Evolutionary conservation across 2,797 vertebrate species (phyloP).

Genomic region (Melanotaenia boesemani): DNA sequence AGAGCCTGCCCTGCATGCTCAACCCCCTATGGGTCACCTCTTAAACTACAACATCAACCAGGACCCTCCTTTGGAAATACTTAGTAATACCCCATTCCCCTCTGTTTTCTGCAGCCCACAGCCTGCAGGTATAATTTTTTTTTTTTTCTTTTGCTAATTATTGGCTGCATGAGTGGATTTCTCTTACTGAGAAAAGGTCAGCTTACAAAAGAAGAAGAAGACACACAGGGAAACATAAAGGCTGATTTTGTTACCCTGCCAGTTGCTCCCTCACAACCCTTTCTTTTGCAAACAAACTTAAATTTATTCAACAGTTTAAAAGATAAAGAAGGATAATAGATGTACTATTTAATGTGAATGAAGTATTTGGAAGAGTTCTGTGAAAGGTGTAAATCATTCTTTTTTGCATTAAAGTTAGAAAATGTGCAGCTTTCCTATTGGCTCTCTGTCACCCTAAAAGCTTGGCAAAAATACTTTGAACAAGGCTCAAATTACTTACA

Average conservation of each 20-base stretch:
- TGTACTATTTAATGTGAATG: too few species aligned
- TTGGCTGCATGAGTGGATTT: conserved; percentile 62
- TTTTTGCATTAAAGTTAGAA: too few species aligned
- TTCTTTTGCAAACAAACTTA: conserved; percentile 31
- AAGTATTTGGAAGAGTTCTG: too few species aligned
- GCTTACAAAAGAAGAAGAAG: conserved; percentile 6
- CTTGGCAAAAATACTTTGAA: too few species aligned
- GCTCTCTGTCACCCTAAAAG: too few species aligned
- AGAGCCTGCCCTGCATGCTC: conserved; percentile 36
- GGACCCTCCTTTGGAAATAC: conserved; percentile 46
- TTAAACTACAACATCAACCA: conserved; percentile 40
- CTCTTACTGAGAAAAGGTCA: conserved; percentile 37
- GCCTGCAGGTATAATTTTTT: conserved; percentile 61
- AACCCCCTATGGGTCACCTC: conserved; percentile 38
- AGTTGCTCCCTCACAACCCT: conserved; percentile 40
- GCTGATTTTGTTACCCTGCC: conserved; percentile 42
- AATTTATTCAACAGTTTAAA: background rate
- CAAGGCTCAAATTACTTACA: too few species aligned
- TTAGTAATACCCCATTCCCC: conserved; percentile 34
- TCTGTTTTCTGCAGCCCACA: conserved; percentile 24
- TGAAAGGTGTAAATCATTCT: too few species aligned
- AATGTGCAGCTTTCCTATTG: too few species aligned
- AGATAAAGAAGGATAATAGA: too few species aligned
- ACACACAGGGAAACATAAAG: conserved; percentile 45
- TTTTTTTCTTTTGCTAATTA: conserved; percentile 58